Conservation (phyloP, 2,797 vertebrate species). For the Trachops cirrhosus region DNA sequence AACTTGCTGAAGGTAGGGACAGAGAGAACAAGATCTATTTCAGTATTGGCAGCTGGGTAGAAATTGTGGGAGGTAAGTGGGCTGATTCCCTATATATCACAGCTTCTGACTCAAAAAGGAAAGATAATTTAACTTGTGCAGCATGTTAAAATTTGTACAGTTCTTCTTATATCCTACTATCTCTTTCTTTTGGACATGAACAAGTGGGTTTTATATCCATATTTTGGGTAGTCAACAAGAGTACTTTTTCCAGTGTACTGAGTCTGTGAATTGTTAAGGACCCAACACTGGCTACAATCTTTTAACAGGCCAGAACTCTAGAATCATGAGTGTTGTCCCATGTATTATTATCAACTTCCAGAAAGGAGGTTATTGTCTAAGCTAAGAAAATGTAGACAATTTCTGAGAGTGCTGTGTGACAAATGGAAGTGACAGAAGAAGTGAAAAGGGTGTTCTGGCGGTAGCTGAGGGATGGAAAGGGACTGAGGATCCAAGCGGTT, state of each 20-base stretch:
- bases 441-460: neutral
- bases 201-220: neutral
- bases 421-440: neutral
- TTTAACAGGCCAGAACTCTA: neutral
- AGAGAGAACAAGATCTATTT: neutral
- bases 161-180: neutral
- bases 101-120: constrained; percentile 15
- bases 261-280: neutral
- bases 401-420: neutral
- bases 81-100: neutral
- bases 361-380: neutral
- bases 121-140: constrained; percentile 9
- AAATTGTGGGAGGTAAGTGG: constrained; percentile 39
- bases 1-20: neutral
- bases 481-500: neutral
- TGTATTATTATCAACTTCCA: neutral
- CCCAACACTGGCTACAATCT: neutral
- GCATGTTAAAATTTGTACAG: neutral
- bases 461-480: neutral
- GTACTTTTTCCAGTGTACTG: neutral
- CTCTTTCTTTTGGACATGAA: neutral
- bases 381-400: neutral
- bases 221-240: neutral
- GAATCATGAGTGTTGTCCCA: neutral
- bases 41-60: neutral